Evolutionary conservation across 2,888 invertebrate species (phyloP).

Genomic region (Drosophila maculinotata): DNA sequence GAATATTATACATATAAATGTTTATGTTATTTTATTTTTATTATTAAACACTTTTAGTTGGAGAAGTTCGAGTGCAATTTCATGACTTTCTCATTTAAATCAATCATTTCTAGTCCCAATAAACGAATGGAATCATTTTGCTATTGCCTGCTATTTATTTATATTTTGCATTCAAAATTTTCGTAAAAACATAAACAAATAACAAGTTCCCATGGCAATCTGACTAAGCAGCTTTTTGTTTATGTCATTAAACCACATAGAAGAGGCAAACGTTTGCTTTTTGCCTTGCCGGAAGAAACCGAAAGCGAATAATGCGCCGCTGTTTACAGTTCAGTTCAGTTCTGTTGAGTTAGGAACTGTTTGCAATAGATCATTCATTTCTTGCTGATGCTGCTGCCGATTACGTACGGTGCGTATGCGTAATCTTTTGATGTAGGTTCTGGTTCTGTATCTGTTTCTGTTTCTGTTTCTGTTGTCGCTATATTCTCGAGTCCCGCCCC

Average conservation of each 20-base stretch:
- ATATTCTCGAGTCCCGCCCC: slow-evolving; percentile 28
- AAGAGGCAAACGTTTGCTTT: slow-evolving; percentile 16
- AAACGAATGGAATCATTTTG: neutral
- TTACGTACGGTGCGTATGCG: slow-evolving; percentile 29
- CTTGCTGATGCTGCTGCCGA: no score
- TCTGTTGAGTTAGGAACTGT: slow-evolving; percentile 11
- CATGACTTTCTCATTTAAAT: neutral
- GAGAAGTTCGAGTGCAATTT: neutral
- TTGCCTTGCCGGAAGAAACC: slow-evolving; percentile 58
- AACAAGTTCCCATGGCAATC: slow-evolving; percentile 17
- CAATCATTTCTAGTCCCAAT: neutral
- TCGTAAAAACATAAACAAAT: slow-evolving; percentile 23
- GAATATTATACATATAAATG: neutral
- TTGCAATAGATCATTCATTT: slow-evolving; percentile 18
- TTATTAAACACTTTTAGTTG: no score
- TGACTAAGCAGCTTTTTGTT: slow-evolving; percentile 57
- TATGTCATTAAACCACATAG: slow-evolving; percentile 56
- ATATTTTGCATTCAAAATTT: slow-evolving; percentile 7
- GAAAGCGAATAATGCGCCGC: slow-evolving; percentile 47
- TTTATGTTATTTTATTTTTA: neutral
- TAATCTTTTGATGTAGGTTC: slow-evolving; percentile 42
- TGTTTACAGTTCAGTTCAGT: slow-evolving; percentile 24
- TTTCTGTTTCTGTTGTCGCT: neutral
- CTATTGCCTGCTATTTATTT: slow-evolving; percentile 5
- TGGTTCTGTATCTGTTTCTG: slow-evolving; percentile 13